Evolutionary conservation across 2,797 vertebrate genomes (phyloP).

Genomic region (Sylvia borin): DNA sequence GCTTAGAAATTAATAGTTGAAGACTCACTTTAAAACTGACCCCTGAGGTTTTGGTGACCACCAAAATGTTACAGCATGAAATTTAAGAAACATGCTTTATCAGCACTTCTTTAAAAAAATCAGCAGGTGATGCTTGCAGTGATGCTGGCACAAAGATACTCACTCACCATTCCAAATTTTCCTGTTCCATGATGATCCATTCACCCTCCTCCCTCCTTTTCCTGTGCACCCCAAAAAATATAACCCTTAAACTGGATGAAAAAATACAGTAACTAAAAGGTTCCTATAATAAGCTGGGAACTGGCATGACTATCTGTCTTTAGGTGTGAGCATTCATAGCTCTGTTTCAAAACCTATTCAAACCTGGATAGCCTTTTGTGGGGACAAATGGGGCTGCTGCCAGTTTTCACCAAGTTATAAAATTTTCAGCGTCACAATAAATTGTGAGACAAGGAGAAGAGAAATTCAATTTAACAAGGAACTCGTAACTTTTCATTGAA

Average conservation of each 20-base stretch:
- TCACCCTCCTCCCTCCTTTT: neutral
- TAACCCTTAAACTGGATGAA: neutral
- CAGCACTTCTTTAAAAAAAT: neutral
- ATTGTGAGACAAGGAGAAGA: conserved; percentile 69
- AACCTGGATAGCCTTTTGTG: conserved; percentile 54
- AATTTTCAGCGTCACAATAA: conserved; percentile 72
- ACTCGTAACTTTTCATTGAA: conserved; percentile 73
- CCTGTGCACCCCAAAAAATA: neutral
- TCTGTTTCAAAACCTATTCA: conserved; percentile 55
- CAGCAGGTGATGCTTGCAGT: neutral
- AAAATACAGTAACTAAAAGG: conserved; percentile 42
- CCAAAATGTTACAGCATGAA: neutral
- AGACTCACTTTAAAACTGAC: neutral
- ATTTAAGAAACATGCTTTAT: neutral
- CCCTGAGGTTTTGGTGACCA: neutral
- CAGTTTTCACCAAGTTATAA: conserved; percentile 71
- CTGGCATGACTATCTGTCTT: conserved; percentile 56
- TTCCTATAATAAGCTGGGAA: conserved; percentile 41
- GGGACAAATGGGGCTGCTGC: conserved; percentile 65
- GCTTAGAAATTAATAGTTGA: neutral
- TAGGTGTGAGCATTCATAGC: conserved; percentile 7
- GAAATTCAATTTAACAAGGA: conserved; percentile 74
- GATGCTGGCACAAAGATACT: neutral
- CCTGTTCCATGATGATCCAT: neutral
- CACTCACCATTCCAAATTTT: neutral